Evolutionary conservation across 2,113 vertebrate species (phyloP).

Genomic region (Pitta sordida): DNA sequence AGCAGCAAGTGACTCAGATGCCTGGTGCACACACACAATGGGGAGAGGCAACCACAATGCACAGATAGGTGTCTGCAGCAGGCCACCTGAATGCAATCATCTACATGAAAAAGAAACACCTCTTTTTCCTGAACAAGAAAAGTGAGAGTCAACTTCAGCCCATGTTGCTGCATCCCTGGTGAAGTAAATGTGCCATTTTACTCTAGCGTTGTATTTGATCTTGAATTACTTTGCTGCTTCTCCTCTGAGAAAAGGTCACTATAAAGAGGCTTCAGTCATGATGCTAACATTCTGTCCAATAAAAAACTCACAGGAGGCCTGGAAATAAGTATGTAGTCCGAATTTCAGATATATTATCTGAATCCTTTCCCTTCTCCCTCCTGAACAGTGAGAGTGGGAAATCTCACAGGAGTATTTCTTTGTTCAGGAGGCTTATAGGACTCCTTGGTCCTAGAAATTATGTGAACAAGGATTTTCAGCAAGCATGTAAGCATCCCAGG

Average conservation of each 20-base stretch:
- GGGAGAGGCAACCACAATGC: not conserved
- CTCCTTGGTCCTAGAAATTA: not conserved
- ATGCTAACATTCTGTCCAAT: not conserved
- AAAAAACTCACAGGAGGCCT: conserved; percentile 28
- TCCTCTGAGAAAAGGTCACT: conserved; percentile 43
- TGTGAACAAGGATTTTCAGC: not conserved
- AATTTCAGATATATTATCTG: not conserved
- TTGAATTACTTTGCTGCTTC: conserved; percentile 50
- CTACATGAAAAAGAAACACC: not conserved
- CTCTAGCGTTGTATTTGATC: conserved; percentile 10
- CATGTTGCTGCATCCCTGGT: not conserved
- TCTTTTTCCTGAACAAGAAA: not conserved
- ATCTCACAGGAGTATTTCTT: not conserved
- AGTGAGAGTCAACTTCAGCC: not conserved
- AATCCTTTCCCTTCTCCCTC: not conserved
- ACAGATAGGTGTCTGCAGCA: not conserved
- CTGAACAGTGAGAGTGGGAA: not conserved
- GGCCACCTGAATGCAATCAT: not conserved
- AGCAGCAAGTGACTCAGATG: not conserved
- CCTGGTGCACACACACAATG: not conserved
- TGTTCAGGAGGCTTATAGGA: not conserved
- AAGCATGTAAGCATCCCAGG: not conserved
- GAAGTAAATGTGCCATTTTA: conserved; percentile 11
- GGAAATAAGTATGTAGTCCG: conserved; percentile 13
- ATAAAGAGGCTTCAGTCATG: conserved; percentile 35